A percentile compares a stretch with the other conserved stretches of the same genome.
These are phyloP conservation scores for Drosophila takahashii DNA, from an alignment of 1,140 invertebrate species.

Conservation along the genomic window DNA sequence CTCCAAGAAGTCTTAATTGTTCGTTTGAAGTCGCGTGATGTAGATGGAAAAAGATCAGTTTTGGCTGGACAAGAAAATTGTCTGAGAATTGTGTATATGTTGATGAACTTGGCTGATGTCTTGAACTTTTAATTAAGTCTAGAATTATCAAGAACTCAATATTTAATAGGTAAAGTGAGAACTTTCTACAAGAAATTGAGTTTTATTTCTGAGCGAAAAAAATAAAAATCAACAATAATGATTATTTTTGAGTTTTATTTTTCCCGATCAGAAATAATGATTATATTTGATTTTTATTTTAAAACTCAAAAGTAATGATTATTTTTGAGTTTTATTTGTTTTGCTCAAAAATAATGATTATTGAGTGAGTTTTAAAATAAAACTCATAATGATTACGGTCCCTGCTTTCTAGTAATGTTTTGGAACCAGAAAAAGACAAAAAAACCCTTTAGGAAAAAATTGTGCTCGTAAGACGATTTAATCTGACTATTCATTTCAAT, in stretches of 20 bases:
- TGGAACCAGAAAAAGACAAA: too few relatives aligned
- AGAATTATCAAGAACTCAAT: neutral
- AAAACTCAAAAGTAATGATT: too few relatives aligned
- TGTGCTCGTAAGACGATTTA: neutral
- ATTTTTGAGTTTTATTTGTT: too few relatives aligned
- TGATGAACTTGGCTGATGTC: neutral
- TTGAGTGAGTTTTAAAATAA: too few relatives aligned
- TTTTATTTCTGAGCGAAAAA: too few relatives aligned
- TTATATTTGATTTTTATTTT: too few relatives aligned
- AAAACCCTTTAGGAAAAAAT: neutral
- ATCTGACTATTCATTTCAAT: neutral
- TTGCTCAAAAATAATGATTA: too few relatives aligned
- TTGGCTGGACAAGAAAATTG: neutral
- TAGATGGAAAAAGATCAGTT: conserved; percentile 17
- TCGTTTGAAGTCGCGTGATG: conserved; percentile 22
- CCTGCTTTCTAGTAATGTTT: neutral
- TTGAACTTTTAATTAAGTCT: neutral
- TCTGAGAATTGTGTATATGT: neutral
- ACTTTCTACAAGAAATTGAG: too few relatives aligned
- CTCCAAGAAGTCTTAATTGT: conserved; percentile 68
- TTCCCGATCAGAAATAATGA: too few relatives aligned
- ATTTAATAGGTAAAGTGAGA: neutral
- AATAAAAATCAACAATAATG: too few relatives aligned
- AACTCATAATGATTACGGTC: too few relatives aligned
- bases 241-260: too few relatives aligned